A percentile compares a stretch with the other conserved stretches of the same genome.
These are phyloP conservation scores for Stichopus horrens DNA, from an alignment of 53 echinoderm and acorn worm genomes.

Conservation along the genomic window DNA sequence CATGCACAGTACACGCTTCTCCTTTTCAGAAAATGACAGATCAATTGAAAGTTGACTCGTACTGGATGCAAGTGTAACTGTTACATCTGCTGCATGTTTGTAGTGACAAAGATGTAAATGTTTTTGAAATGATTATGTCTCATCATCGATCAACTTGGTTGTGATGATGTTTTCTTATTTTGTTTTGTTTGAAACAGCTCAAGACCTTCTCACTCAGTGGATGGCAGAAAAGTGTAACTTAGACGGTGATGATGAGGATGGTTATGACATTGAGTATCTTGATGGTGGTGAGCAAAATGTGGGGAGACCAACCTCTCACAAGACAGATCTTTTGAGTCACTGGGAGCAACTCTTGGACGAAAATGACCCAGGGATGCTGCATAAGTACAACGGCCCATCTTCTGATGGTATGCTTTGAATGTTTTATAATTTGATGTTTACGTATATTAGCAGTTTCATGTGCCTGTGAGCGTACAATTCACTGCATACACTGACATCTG, in stretches of 20 bases:
- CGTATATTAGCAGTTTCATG: too few relatives aligned
- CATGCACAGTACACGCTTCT: too few relatives aligned
- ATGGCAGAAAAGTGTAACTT: constrained; percentile 91
- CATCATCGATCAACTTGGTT: neutral
- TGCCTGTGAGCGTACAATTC: too few relatives aligned
- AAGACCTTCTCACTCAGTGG: constrained; percentile 89
- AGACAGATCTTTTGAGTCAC: constrained; percentile 64
- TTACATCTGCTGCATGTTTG: too few relatives aligned
- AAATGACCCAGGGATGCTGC: constrained; percentile 64
- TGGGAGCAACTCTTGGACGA: constrained; percentile 82
- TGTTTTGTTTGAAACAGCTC: constrained; percentile 38
- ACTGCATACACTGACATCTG: too few relatives aligned
- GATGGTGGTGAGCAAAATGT: constrained; percentile 10
- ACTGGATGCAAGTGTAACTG: too few relatives aligned
- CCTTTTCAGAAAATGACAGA: too few relatives aligned
- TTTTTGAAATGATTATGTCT: too few relatives aligned
- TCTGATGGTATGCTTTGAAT: constrained; percentile 65
- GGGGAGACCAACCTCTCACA: constrained; percentile 20
- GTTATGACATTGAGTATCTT: neutral
- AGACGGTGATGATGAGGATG: constrained; percentile 65
- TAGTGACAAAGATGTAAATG: too few relatives aligned
- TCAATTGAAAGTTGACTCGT: too few relatives aligned
- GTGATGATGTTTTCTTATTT: neutral
- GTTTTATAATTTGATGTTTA: too few relatives aligned
- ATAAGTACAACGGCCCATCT: constrained; percentile 65